Base-by-base conservation (phyloP, 2,888 invertebrate genomes). In the Anoplius nigerrimus region DNA sequence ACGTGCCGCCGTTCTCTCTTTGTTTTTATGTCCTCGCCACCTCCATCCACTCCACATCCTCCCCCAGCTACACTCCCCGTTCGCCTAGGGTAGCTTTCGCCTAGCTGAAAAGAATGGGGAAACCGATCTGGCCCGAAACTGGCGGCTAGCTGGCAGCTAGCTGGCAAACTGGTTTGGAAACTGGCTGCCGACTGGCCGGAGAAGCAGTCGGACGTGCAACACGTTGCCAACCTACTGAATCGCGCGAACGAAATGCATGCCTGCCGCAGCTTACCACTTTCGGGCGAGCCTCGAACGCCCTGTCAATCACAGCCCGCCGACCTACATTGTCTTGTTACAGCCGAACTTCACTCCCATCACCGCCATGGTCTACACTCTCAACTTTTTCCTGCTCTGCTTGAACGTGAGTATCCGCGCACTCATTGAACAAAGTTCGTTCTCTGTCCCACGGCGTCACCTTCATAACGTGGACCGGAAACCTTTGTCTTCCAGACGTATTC, bases 361-460 rank as follows among this genome's bases (percentile, higher is more conserved):
- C 2, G 93, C 94, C 54, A 93, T 95, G 83, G 89, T 95, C 74
- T 93, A 95, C 86, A 95, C 95, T 0, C 84, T 94, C 87, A 94
- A 94, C 86, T 94, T 95, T 87, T 95, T 95, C 89, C 91, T 95
- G 61, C 91, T 93, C 79, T 91, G 93, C 76, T 89, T 95, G 75
- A 95, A 95, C 88, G 95, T 95, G 90, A 94, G 95, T 93, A 87
- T 21, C 13, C 34, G 13, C 2, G 42, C 8, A 42, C 42, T 42
- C 6, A 8, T 13, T 6, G 13, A 42, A 42, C 42, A 13, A 13
- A 42, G 42, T n/a, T n/a, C n/a, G n/a, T n/a, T n/a, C n/a, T n/a
- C n/a, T n/a, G n/a, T 42, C 42, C 6, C 42, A 13, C 42, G 42
- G 42, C 6, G 2, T 21, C 21, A 13, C 13, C n/a, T 24, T 53